phyloP scores from a whole-genome alignment of 2,797 vertebrate species.

The Amblyraja radiata region DNA sequence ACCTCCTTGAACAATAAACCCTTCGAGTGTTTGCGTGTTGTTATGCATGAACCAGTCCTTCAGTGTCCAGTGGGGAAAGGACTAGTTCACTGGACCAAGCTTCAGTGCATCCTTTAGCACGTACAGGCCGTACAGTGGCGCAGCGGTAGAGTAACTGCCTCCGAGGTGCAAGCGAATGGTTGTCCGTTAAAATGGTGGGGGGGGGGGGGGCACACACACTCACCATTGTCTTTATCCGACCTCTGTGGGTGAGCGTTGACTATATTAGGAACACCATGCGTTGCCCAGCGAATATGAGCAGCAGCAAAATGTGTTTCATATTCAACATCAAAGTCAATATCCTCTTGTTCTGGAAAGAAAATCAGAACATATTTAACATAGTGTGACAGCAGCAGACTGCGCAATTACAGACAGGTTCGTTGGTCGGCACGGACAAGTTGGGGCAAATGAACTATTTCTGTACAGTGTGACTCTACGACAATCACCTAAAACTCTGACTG shows the following conservation, averaged over 20 bases:
- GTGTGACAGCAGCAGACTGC: not conserved
- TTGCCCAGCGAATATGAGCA: conserved; percentile 38
- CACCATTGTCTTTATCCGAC: conserved; percentile 38
- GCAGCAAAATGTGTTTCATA: conserved; percentile 33
- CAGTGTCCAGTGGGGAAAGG: no score
- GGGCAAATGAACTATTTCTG: no score
- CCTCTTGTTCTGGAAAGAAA: conserved; percentile 33
- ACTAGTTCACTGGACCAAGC: no score
- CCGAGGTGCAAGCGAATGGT: not conserved
- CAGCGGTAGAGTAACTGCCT: not conserved
- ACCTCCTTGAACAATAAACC: no score
- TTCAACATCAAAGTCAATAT: conserved; percentile 24
- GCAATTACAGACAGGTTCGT: not conserved
- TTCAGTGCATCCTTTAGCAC: no score
- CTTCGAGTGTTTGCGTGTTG: no score
- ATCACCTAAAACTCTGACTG: no score
- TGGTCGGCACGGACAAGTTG: no score
- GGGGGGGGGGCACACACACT: not conserved
- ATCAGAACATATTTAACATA: not conserved
- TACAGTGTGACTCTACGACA: no score
- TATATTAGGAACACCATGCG: conserved; percentile 20
- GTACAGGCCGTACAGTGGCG: no score
- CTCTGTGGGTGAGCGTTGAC: conserved; percentile 38
- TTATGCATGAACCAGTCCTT: no score
- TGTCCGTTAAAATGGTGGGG: no score